Evolutionary conservation across 2,113 vertebrate species (phyloP), one percentile per base, ranked within the genome.

Genomic region (Xenopus tropicalis): DNA sequence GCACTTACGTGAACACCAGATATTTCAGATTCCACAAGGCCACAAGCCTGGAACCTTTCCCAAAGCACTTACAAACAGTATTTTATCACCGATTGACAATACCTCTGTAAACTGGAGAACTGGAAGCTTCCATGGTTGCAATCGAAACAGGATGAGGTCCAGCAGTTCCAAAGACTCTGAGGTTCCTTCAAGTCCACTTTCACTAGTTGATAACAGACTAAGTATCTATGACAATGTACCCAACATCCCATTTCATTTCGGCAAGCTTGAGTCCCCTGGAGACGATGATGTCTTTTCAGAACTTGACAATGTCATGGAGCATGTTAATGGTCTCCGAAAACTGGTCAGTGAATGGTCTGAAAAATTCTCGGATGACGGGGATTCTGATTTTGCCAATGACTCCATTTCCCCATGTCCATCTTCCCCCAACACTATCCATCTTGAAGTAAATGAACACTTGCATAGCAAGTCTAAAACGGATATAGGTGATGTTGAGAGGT

Each of bases 11-110:
- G 80, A 79, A 20, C 81, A 78, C 21, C 78, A 91, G 51, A 54
- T 92, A 48, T 95, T 94, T 85, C 87, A 93, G 4, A 82, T 94
- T 62, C 92, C 94, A 11, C 86, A 85, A 0, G 91, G 89, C 64
- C 93, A 95, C 80, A 95, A 94, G 78, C 93, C 93, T 3, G 94
- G 94, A 17, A 94, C 94, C 1, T 96, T 96, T 81, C 94, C 94
- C 43, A 90, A 82, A 63, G 86, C 83, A 2, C 91, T 95, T 13
- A 80, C 82, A 0, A 88, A 90, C 14, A 86, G 85, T 54, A 82
- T 77, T 16, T 61, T 86, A 3, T 77, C 79, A 13, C 80, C 85
- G 1, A 69, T 54, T 57, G 86, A 93, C 74, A 79, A 59, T 79
- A 85, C 86, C 37, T 88, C 88, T 0, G 78, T 93, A 71, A 93